Evolutionary conservation across 1,140 invertebrate genomes (phyloP), one percentile per base, ranked within the genome.

Genomic region (Portunus trituberculatus): DNA sequence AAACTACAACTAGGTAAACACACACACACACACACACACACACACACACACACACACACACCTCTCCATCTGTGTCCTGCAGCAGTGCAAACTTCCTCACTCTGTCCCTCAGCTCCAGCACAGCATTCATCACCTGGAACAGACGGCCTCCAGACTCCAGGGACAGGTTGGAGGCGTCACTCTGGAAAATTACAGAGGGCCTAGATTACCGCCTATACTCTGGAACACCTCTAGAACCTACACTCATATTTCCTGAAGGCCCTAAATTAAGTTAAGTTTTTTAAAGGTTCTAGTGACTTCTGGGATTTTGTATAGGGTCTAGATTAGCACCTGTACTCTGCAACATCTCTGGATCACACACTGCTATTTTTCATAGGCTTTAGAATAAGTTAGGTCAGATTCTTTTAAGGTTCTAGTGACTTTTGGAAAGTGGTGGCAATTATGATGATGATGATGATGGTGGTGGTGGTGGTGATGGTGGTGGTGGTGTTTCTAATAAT

Each of bases 121-220:
- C 93, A 83, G 93, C 87, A 29, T 94, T 94, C 93, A 94, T 94
- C 10, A 94, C 88, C 6, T 83, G n/a, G 14, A 67, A 59, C 14
- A 94, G 48, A 12, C 93, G 93, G 6, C 93, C 93, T 2, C 93
- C 88, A 46, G 93, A 94, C 28, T 94, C 93, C 6, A 94, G 48
- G 4, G 93, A 94, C 59, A 94, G 29, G 52, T 83, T 94, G 10
- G 88, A 52, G 0, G 93, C 93, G 48, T 94, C 93, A 46, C 39
- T 67, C 93, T 94, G 93, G 67, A 29, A 39, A 29, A 25, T 12
- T 12, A n/a, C 2, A n/a, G 67, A n/a, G 20, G 0, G 67, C 52
- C 8, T 10, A 59, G 52, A 20, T 59, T 39, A 39, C 1, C 39
- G 6, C 1, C 6, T 39, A 6, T 39, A 39, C 39, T 39, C 39